Evolutionary conservation across 2,888 invertebrate genomes (phyloP), one percentile per base, ranked within the genome.

Genomic region (Hypselothyrea guttata): DNA sequence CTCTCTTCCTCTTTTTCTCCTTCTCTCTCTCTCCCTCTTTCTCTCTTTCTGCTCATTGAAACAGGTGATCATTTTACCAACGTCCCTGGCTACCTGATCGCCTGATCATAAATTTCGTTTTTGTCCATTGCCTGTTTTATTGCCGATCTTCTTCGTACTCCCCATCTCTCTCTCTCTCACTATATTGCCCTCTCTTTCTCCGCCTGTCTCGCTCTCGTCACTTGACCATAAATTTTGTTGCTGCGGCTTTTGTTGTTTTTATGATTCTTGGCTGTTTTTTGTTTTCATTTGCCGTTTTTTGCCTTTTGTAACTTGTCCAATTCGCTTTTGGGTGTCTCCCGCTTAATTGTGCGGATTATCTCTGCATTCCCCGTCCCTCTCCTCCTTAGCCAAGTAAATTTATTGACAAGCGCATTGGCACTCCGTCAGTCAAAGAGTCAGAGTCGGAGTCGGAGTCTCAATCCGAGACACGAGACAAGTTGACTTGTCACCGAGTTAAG

Each of bases 1-100:
- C 34, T 30, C 22, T 30, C 12, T 28, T 57, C 35, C 28, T 18
- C 27, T 35, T 35, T 35, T 22, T n/a, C 34, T 34, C 37, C 42
- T 30, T 35, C 12, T 33, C 30, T n/a, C n/a, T n/a, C 35, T n/a
- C 40, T 37, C n/a, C 35, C 31, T 33, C 16, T 28, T 52, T 33
- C 41, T 15, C 16, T 28, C 35, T 31, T 53, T 30, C 34, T 27
- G 18, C 46, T 38, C 9, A 33, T 8, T 38, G 33, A 59, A 81
- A 86, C 82, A 82, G 82, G 87, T 86, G 87, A 86, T 82, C 82
- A 71, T 55, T 81, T 74, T 75, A 71, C 67, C 70, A 73, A 67
- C 75, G 56, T 53, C 71, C 62, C 71, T 66, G 49, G 62, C 75
- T 82, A 81, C 77, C 86, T 81, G 82, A 57, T 41, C 52, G 42